Base-by-base conservation (phyloP, 2,797 vertebrate species). In the Spondyliosoma cantharus region DNA sequence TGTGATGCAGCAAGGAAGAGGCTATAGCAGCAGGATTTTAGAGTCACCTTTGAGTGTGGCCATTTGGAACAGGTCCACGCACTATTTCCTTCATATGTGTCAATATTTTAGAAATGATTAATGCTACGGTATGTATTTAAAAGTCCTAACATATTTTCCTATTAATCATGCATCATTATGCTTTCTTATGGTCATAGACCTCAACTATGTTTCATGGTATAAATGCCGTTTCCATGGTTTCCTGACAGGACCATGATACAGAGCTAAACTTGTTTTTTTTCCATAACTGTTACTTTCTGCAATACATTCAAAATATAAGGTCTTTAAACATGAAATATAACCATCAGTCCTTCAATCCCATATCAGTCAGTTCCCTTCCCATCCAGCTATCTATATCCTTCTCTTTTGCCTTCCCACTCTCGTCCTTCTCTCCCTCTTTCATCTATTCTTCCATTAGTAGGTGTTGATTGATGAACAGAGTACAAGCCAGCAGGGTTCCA, bases 391-490 rank as follows among this genome's bases (percentile, higher is more conserved):
- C 24, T 64, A 37, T 54, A 71, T 65, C 22, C 13, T 32, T 76
- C 69, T 82, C 9, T 62, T 22, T 71, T 19, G 45, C 50, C 58
- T 71, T 65, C 22, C 42, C 48, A 67, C 53, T 48, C 19, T 84
- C 67, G 50, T 62, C 53, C 62, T 52, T n/a, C 62, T 63, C 49
- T 62, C 25, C 22, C 68, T 62, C 82, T 87, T 89, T 89, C 86
- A 90, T 88, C 84, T 89, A 79, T 58, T 49, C 45, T 53, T 85
- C 80, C 58, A 89, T 91, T 88, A 86, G 86, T 57, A 82, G 65
- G 81, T 88, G 87, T 81, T 87, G 89, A 93, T 90, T 91, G 87
- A 93, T 89, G 81, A 83, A 91, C 77, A 81, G 84, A 85, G 84
- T 74, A 83, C 46, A 5, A 65, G 20, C 58, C 80, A 83, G 87